Conservation (phyloP, 1,140 invertebrate species). For the Aricia agestis region DNA sequence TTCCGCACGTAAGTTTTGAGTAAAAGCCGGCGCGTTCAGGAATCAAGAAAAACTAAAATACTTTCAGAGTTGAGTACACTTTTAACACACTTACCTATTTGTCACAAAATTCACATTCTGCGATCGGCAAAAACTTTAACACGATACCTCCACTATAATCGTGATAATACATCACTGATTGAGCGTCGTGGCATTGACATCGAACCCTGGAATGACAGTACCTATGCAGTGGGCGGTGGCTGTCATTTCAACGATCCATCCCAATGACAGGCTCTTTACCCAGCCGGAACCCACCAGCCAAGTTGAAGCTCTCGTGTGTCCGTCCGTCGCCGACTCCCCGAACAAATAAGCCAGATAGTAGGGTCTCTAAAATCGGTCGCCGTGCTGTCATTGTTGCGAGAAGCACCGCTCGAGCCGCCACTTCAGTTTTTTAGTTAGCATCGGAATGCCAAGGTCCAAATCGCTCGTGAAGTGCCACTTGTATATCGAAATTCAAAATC, state of each 20-base stretch:
- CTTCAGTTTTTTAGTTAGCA: slow-evolving; percentile 56
- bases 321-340: background rate
- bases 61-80: no score
- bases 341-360: slow-evolving; percentile 34
- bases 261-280: slow-evolving; percentile 39
- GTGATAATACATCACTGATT: background rate
- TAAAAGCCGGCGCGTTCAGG: no score
- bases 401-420: slow-evolving; percentile 43
- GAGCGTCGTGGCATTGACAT: slow-evolving; percentile 23
- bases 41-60: no score
- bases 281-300: slow-evolving; percentile 32
- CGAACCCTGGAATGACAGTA: slow-evolving; percentile 27
- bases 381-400: slow-evolving; percentile 35
- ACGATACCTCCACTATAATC: no score
- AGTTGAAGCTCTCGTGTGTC: slow-evolving; percentile 29
- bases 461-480: slow-evolving; percentile 44
- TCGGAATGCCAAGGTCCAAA: slow-evolving; percentile 56
- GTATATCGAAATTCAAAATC: slow-evolving; percentile 38
- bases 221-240: slow-evolving; percentile 45
- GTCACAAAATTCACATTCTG: no score
- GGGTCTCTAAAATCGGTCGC: slow-evolving; percentile 30
- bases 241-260: slow-evolving; percentile 46
- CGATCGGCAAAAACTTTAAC: no score
- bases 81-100: no score
- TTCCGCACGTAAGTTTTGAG: no score